Conservation (phyloP, 2,888 invertebrate species). For the Panopea generosa region DNA sequence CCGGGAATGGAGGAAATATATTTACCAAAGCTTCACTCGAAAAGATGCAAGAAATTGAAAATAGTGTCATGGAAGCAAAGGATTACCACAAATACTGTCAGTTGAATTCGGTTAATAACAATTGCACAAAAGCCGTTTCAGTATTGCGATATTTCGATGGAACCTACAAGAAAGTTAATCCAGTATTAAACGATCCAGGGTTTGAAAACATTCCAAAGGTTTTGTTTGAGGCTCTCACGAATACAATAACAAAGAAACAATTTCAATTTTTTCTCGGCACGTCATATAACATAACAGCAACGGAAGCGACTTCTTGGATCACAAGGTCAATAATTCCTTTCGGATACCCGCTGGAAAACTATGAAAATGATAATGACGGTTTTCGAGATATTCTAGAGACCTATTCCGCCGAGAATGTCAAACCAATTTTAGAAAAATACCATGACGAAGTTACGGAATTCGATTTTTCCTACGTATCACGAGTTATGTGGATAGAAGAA, state of each 20-base stretch:
- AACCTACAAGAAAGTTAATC: constrained; percentile 46
- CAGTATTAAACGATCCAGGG: constrained; percentile 64
- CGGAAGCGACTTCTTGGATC: constrained; percentile 37
- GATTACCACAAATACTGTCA: constrained; percentile 49
- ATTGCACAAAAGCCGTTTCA: constrained; percentile 58
- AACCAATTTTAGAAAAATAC: constrained; percentile 28
- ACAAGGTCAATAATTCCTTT: constrained; percentile 64
- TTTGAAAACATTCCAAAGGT: constrained; percentile 66
- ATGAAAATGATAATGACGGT: constrained; percentile 23
- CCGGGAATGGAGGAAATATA: constrained; percentile 65
- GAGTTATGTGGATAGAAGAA: constrained; percentile 46
- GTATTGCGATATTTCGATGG: constrained; percentile 73
- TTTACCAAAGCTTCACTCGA: constrained; percentile 65
- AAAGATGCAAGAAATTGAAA: constrained; percentile 65
- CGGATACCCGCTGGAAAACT: constrained; percentile 58
- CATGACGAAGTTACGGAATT: constrained; percentile 28
- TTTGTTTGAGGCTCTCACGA: constrained; percentile 59
- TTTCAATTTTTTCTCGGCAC: constrained; percentile 64
- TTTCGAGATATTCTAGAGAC: constrained; percentile 26
- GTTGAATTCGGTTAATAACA: constrained; percentile 4
- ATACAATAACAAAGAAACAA: constrained; percentile 47
- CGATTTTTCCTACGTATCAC: constrained; percentile 59
- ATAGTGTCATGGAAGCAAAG: constrained; percentile 36
- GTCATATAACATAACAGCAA: constrained; percentile 42
- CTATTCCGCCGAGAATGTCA: constrained; percentile 32